Evolutionary conservation across 2,113 vertebrate species (phyloP).

Genomic region (Micromys minutus): DNA sequence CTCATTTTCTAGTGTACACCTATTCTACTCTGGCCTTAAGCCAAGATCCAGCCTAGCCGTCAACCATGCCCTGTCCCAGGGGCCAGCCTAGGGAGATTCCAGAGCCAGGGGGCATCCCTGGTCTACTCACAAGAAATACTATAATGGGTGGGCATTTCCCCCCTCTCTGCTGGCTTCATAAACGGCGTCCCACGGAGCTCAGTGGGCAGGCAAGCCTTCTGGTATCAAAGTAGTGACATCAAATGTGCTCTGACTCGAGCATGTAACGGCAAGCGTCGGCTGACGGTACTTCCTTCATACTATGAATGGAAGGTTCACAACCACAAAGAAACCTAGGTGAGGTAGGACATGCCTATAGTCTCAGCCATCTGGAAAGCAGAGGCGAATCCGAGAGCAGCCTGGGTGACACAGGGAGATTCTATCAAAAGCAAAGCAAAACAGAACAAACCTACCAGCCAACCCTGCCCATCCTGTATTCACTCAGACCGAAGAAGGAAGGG

Average conservation of each 20-base stretch:
- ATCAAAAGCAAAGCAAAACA: background rate
- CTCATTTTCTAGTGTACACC: background rate
- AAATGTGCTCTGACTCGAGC: background rate
- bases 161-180: background rate
- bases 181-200: background rate
- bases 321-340: background rate
- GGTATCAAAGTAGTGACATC: background rate
- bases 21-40: background rate
- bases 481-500: background rate
- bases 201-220: background rate
- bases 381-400: background rate
- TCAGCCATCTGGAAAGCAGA: background rate
- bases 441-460: background rate
- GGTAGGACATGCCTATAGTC: too few relatives aligned
- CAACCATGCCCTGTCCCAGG: background rate
- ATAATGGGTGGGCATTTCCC: background rate
- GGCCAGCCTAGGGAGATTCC: background rate
- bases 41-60: background rate
- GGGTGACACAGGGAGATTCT: background rate
- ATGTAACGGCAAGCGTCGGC: background rate
- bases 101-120: background rate
- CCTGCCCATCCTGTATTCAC: background rate
- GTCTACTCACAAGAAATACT: background rate
- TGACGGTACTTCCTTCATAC: background rate
- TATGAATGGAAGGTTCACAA: background rate